Base-by-base conservation (phyloP, 2,888 invertebrate species). In the Luffia ferchaultella region DNA sequence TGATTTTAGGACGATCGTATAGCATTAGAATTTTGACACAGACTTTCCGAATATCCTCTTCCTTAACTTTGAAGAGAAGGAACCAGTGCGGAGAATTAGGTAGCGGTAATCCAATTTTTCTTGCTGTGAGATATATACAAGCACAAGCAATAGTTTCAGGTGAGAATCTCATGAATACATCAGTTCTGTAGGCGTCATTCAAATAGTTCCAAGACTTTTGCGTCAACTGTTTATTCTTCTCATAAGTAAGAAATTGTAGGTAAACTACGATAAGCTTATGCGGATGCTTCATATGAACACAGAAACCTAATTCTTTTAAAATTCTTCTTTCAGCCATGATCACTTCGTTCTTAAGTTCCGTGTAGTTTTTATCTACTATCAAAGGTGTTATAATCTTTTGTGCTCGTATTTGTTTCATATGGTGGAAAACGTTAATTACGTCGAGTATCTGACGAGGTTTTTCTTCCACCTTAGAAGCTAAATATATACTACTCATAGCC, bases 171-270 rank as follows among this genome's bases (percentile, higher is more conserved):
- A 98, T 91, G 73, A 99, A 99, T 0, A 97, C 97, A 75, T 98
- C 96, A 0, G 98, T 97, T 40, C 98, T 87, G 46, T 99, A 80
- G 0, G 98, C 95, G 84, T 99, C 99, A 73, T 99, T 99, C 98
- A 99, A 99, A 76, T 97, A 99, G 73, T 98, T 98, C 98, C 99
- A 99, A 2, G 98, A 92, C 75, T 93, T 91, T 73, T 99, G 98
- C 89, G 98, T 95, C 42, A 99, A 85, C 58, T 91, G 90, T 51
- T 90, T 88, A 72, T 97, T 92, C 66, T 92, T 92, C 66, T 97
- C 94, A 64, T 92, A 93, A 48, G 95, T 93, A 55, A 99, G 77
- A 7, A 97, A 91, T 86, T 97, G 96, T 50, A 98, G 87, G 70
- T 97, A 98, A 85, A 97, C 95, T 17, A 98, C 97, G 73, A 96